Percentiles rank a stretch among this genome's conserved stretches.
Conservation (phyloP, 1,140 invertebrate species). For the Drosophila repletoides region DNA sequence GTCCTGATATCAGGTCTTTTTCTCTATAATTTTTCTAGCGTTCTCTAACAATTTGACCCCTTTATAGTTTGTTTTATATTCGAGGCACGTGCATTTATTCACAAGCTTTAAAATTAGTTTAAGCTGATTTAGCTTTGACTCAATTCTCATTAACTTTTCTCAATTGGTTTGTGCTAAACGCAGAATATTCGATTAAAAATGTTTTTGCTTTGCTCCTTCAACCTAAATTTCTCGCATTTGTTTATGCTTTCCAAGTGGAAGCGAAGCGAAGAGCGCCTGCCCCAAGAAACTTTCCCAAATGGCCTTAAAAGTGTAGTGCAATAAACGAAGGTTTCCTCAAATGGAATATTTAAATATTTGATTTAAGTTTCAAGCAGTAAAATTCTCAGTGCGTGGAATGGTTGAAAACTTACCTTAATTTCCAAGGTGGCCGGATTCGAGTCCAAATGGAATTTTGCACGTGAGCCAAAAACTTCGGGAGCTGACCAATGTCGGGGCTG, state of each 20-base stretch:
- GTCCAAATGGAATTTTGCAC: constrained; percentile 89
- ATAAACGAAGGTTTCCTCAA: no score
- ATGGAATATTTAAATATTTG: constrained; percentile 34
- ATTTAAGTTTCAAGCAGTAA: not conserved
- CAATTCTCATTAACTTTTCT: not conserved
- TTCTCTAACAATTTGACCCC: no score
- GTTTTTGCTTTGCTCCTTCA: no score
- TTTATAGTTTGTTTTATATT: no score
- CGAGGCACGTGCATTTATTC: no score
- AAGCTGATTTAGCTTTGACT: not conserved
- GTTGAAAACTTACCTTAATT: constrained; percentile 77
- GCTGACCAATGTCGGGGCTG: constrained; percentile 90
- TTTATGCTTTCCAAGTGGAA: no score
- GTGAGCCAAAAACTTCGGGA: constrained; percentile 89
- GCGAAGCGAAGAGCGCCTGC: no score
- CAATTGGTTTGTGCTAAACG: not conserved
- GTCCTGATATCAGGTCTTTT: no score
- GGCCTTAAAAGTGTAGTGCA: no score
- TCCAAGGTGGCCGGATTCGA: constrained; percentile 89
- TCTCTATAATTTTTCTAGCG: no score
- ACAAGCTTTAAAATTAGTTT: no score
- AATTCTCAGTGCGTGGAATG: no score
- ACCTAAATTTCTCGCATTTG: not conserved
- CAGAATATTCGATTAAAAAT: constrained; percentile 2
- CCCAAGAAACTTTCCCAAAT: not conserved